Evolutionary conservation across 2,888 invertebrate genomes (phyloP).

Genomic region (Perizoma affinitatum): DNA sequence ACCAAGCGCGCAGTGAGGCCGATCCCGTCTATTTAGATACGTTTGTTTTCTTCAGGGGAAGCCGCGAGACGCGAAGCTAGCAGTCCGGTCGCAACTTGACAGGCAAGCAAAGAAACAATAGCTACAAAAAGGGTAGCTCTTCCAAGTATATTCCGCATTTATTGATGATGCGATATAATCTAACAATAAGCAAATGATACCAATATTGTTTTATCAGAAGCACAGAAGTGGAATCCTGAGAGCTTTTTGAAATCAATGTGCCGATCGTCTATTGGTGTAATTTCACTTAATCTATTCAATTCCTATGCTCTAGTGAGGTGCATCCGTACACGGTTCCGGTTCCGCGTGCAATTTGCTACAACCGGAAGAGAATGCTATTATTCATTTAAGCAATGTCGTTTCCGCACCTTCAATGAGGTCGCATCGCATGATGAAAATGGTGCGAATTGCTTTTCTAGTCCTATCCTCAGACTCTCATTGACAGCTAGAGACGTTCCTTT

Average conservation of each 20-base stretch:
- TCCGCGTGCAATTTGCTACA: background rate
- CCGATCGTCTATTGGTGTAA: constrained; percentile 75
- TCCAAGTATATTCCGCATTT: no score
- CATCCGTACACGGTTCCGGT: constrained; percentile 41
- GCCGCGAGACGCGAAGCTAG: no score
- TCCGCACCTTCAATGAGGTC: constrained; percentile 17
- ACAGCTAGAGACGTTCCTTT: constrained; percentile 16
- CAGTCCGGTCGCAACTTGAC: no score
- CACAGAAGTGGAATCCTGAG: constrained; percentile 69
- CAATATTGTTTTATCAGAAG: constrained; percentile 58
- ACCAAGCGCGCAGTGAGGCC: no score
- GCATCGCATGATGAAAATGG: constrained; percentile 15
- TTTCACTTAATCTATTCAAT: constrained; percentile 81
- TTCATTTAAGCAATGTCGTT: constrained; percentile 50
- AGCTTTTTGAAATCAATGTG: constrained; percentile 70
- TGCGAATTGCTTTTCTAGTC: constrained; percentile 15
- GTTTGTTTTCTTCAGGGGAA: no score
- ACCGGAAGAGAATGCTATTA: constrained; percentile 43
- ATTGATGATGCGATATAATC: no score
- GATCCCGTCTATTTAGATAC: no score
- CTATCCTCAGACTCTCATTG: constrained; percentile 20
- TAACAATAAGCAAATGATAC: no score
- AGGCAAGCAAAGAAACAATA: no score
- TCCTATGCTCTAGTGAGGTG: constrained; percentile 75
- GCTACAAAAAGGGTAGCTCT: no score